Evolutionary conservation across 2,797 vertebrate genomes (phyloP), one percentile per base, ranked within the genome.

Genomic region (Morelia viridis): DNA sequence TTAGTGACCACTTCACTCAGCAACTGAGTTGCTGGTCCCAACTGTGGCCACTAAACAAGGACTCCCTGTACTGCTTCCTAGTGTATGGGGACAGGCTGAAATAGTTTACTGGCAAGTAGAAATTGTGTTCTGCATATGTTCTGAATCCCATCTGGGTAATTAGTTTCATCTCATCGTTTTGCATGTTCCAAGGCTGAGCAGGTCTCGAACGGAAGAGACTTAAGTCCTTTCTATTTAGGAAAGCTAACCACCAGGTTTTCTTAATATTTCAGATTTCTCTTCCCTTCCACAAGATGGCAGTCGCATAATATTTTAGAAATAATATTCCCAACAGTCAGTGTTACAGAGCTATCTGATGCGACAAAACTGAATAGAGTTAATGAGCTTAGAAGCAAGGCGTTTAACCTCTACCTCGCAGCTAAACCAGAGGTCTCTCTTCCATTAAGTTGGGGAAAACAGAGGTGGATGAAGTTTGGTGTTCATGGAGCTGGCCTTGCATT

Each of bases 281-380:
- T 92, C 92, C 90, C 92, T 76, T 93, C 96, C 96, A 96, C 96
- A 71, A 97, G 96, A 95, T 97, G 96, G 96, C 96, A 97, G 95
- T 93, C 96, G 94, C 90, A 65, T 85, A 95, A 93, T 94, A 68
- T 92, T 1, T n/a, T 2, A 60, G 15, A 90, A 50, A 13, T 1
- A 4, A 13, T 3, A 35, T 76, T 76, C 31, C 68, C 68, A 76
- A 41, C 6, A 76, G 31, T 1, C 31, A 3, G 31, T 12, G 64
- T 64, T 50, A 17, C 56, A 31, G 26, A 60, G 6, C 24, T 31
- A 22, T 4, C 17, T 19, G 5, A 24, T 58, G 4, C 15, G 1
- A 58, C 9, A 8, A 4, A 15, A 57, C 31, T 28, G 68, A 31
- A 60, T n/a, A 15, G 58, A 0, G 15, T n/a, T 1, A 35, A 35